phyloP scores from a whole-genome alignment of 92 coral and sea anemone species.

The Desmophyllum pertusum region DNA sequence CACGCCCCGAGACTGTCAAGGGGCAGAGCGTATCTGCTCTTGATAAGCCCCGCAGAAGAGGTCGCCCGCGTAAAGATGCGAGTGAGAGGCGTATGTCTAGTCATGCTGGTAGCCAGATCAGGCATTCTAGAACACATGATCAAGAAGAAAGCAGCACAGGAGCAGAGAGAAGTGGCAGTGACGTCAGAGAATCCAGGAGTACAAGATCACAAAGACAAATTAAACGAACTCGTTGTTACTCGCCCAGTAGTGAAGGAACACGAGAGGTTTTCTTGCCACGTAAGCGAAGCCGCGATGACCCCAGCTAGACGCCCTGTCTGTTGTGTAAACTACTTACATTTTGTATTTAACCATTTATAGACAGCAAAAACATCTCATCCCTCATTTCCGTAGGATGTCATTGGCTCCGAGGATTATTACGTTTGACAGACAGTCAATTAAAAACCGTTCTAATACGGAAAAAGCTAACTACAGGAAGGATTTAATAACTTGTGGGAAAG shows the following conservation, averaged over 20 bases:
- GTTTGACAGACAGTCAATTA: neutral
- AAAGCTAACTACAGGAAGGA: too few species aligned
- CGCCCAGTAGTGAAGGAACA: conserved; percentile 92
- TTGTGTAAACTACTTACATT: too few species aligned
- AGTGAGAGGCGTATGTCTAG: conserved; percentile 30
- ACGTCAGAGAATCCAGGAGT: conserved; percentile 49
- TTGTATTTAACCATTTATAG: too few species aligned
- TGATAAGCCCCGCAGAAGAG: conserved; percentile 72
- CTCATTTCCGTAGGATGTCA: neutral
- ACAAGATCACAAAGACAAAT: conserved; percentile 84
- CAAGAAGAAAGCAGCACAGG: conserved; percentile 27
- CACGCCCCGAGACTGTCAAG: conserved; percentile 16
- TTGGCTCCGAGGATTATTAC: neutral
- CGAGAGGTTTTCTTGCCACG: conserved; percentile 84
- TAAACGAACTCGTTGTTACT: conserved; percentile 86
- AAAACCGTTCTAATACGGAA: neutral
- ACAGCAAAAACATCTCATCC: neutral
- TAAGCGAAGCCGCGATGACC: conserved; percentile 67
- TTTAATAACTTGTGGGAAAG: too few species aligned
- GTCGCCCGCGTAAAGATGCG: conserved; percentile 78
- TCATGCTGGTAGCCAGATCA: conserved; percentile 9
- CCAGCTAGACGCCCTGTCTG: neutral
- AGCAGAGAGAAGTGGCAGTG: conserved; percentile 30
- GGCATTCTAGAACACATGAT: conserved; percentile 32
- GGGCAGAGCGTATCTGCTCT: conserved; percentile 5